Base-by-base conservation (phyloP, 2,888 invertebrate genomes). In the Eupithecia vulgata region DNA sequence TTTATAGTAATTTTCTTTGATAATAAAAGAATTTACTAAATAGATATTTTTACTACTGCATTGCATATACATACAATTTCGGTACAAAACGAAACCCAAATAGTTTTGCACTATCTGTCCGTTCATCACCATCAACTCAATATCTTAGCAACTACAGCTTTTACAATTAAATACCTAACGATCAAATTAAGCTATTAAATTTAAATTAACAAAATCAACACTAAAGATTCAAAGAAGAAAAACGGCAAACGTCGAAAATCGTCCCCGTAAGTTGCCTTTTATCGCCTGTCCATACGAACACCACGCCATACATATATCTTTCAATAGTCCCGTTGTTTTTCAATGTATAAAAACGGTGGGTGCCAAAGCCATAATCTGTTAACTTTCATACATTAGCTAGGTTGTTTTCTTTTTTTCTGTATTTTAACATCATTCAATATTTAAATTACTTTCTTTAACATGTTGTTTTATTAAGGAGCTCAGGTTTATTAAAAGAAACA, bases 251-350 rank as follows among this genome's bases (percentile, higher is more conserved):
- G n/a, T 21, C 10, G 21, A 52, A 52, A 21, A 10, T 21, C 10
- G 21, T 10, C 3, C 21, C 5, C 21, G 57, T 25, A 4, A 25
- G 57, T 57, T 57, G 25, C 57, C 5, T 57, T 25, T 13, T 57
- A 57, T 57, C 25, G 25, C 21, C 13, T 25, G 13, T 57, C 21
- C 21, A 25, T 57, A 25, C 1, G 8, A 25, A 57, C 25, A 25
- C 5, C 7, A 17, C 17, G 35, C 12, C 92, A 92, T 88, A 88
- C 92, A 93, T 94, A 94, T 94, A 94, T 94, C 94, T 91, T 91
- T 94, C 94, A 94, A 91, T 93, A 89, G 88, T 90, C 90, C 12
- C 37, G 62, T 34, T 64, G 37, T 64, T 64, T 62, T 35, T 37
- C 37, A n/a, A n/a, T n/a, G n/a, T 61, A 34, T 61, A 75, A 80